Base-by-base conservation (phyloP, 2,113 vertebrate species). In the Proteles cristata region DNA sequence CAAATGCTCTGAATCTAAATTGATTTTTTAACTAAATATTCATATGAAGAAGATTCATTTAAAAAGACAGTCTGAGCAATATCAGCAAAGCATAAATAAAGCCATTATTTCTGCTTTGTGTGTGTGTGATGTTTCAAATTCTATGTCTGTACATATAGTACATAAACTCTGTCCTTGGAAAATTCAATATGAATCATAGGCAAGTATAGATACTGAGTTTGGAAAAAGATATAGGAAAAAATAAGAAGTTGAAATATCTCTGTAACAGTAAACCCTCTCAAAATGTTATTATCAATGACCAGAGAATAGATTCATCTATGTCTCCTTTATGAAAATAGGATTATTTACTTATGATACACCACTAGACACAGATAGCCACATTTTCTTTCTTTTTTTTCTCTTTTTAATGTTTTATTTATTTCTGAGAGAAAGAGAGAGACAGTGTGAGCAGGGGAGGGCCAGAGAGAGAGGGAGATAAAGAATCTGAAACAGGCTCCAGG, bases 11-110 rank as follows among this genome's bases (percentile, higher is more conserved):
- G 76, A 88, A 82, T 80, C 25, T 85, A 97, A 96, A 98, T 1
- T 96, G 26, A 93, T 94, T 98, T 98, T 96, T 97, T 31, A 96
- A 48, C 26, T 90, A 97, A 97, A 96, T 71, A 81, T 65, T 89
- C 4, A 63, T 23, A 23, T 39, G 26, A 87, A 81, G 26, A 69
- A 63, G 31, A 74, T 33, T 93, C 28, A 88, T 35, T 95, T 94
- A 17, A 53, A 93, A 89, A 65, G 4, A 58, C n/a, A 55, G 11
- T 68, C 25, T 53, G 5, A 92, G 23, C 8, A 74, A 92, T 7
- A 93, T 55, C 4, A 92, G 35, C 9, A 39, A 2, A 53, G 11
- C 8, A 66, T 55, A 73, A 68, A 74, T 21, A n/a, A 88, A 68
- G 45, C 7, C 19, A 87, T 21, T 43, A 26, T 35, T 88, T 90